A percentile compares a stretch with the other conserved stretches of the same genome.
Conservation (phyloP, 2,797 vertebrate species). For the Clarias platycephalus region DNA sequence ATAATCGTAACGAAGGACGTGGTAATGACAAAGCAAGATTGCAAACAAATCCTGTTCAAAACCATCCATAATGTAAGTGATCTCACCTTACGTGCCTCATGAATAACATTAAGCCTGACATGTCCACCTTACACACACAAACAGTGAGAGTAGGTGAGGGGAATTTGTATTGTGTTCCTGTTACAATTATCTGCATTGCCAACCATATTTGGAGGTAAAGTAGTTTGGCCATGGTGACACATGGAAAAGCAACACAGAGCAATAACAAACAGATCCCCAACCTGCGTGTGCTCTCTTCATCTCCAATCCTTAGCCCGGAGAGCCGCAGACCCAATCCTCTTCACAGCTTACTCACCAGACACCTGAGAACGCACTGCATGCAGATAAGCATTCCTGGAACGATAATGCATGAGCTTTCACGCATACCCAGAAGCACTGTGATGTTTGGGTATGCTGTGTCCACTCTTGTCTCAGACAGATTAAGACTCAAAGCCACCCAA, state of each 20-base stretch:
- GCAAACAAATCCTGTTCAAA: slow-evolving; percentile 30
- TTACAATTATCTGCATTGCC: slow-evolving; percentile 40
- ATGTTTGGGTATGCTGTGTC: slow-evolving; percentile 39
- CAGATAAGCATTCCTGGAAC: slow-evolving; percentile 59
- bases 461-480: slow-evolving; percentile 56
- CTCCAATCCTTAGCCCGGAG: slow-evolving; percentile 31
- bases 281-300: slow-evolving; percentile 46
- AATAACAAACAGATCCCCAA: slow-evolving; percentile 58
- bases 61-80: slow-evolving; percentile 18
- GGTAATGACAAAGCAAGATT: slow-evolving; percentile 16
- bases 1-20: slow-evolving; percentile 35
- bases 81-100: slow-evolving; percentile 23
- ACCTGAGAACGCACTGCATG: slow-evolving; percentile 50
- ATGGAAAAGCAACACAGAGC: slow-evolving; percentile 33
- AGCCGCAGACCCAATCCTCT: slow-evolving; percentile 46
- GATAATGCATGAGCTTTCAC: slow-evolving; percentile 49
- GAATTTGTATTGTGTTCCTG: slow-evolving; percentile 34
- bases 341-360: slow-evolving; percentile 45
- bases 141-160: background rate
- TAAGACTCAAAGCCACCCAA: slow-evolving; percentile 50
- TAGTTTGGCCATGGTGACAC: slow-evolving; percentile 16
- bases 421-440: slow-evolving; percentile 21
- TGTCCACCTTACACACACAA: slow-evolving; percentile 16
- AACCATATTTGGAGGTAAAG: slow-evolving; percentile 25
- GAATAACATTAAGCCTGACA: slow-evolving; percentile 42